Evolutionary conservation across 2,797 vertebrate species (phyloP).

Genomic region (Leucoraja ocellata): DNA sequence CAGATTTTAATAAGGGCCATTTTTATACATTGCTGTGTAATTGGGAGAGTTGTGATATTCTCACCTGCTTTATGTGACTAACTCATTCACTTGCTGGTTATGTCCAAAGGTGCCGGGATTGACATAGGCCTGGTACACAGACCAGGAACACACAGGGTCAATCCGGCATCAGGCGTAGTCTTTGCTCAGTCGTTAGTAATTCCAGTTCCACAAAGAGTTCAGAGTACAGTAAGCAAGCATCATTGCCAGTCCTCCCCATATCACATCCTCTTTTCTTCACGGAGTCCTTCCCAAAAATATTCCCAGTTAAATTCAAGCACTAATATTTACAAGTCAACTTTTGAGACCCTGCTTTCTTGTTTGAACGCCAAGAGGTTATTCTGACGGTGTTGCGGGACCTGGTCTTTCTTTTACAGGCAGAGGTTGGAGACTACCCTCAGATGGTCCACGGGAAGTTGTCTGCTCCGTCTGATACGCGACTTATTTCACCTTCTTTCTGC

Average conservation of each 20-base stretch:
- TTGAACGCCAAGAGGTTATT: background rate
- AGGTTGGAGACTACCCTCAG: background rate
- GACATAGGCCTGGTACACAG: no score
- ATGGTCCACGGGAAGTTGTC: background rate
- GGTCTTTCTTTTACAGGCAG: background rate
- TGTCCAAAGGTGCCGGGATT: no score
- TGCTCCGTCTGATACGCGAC: no score
- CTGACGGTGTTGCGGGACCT: no score
- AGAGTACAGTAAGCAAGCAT: background rate
- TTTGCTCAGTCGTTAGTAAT: no score
- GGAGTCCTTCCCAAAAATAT: background rate
- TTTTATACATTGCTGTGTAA: no score
- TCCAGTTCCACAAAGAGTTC: background rate
- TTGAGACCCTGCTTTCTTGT: background rate
- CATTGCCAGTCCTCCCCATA: background rate
- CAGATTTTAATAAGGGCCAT: no score
- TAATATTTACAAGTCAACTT: background rate
- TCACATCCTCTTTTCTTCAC: background rate
- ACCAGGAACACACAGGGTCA: background rate
- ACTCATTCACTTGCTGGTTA: no score
- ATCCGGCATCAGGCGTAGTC: background rate
- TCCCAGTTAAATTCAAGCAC: slow-evolving; percentile 12
- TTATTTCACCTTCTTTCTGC: background rate
- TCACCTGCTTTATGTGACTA: no score
- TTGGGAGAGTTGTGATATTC: no score